phyloP scores from a whole-genome alignment of 2,113 vertebrate genomes.

The Oxyura jamaicensis region DNA sequence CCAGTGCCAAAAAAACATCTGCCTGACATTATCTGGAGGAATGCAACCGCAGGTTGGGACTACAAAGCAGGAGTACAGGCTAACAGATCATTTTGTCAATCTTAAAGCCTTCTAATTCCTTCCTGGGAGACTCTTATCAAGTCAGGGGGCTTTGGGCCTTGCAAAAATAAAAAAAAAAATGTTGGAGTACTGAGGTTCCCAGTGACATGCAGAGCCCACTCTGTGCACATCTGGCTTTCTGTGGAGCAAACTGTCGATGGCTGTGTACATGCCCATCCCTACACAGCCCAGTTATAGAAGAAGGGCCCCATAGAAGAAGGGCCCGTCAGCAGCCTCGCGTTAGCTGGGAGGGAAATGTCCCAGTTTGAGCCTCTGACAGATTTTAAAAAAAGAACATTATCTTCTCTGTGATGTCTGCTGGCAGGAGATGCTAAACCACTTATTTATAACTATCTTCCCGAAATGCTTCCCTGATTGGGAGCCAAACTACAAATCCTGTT shows the following conservation, averaged over 20 bases:
- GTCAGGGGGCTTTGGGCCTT: neutral
- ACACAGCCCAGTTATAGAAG: neutral
- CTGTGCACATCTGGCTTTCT: neutral
- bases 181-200: neutral
- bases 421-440: slow-evolving; percentile 57
- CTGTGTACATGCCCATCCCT: neutral
- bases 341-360: slow-evolving; percentile 28
- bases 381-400: slow-evolving; percentile 47
- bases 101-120: neutral
- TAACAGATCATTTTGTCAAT: neutral
- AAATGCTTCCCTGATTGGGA: slow-evolving; percentile 59
- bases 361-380: slow-evolving; percentile 29
- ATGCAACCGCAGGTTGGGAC: neutral
- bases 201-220: neutral
- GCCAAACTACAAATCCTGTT: slow-evolving; percentile 61
- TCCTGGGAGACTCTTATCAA: neutral
- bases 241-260: neutral
- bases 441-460: slow-evolving; percentile 62
- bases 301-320: neutral
- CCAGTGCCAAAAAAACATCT: neutral
- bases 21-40: neutral
- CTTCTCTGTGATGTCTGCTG: slow-evolving; percentile 62
- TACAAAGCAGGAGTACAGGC: neutral
- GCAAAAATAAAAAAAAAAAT: neutral
- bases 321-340: neutral